Evolutionary conservation across 2,113 vertebrate genomes (phyloP), one percentile per base, ranked within the genome.

Genomic region (Pollachius pollachius): DNA sequence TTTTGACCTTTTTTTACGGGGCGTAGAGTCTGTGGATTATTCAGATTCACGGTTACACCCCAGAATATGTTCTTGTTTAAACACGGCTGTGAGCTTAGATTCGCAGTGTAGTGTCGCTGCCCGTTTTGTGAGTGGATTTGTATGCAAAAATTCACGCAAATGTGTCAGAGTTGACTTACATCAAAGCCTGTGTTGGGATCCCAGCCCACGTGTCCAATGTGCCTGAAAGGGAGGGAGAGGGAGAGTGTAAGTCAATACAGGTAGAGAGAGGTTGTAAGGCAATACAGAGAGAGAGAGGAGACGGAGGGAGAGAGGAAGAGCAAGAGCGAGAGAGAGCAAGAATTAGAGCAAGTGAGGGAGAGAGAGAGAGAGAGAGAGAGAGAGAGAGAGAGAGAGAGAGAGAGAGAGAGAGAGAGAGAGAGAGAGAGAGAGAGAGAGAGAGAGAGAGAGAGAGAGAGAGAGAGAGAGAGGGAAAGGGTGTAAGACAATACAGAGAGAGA

Each of bases 141-240:
- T 7, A 7, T 34, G 30, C 30, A 27, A 27, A 27, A 3, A 4
- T 27, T 27, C 27, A 11, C 37, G 9, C 37, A 2, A 9, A 48
- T 9, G 41, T 48, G 21, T 30, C 11, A 62, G 27, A 41, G 13
- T 71, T 18, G 80, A 94, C 96, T 98, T 92, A 99, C 97, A 89
- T 99, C 97, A 93, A 99, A 99, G 76, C 97, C 97, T 68, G 97
- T 99, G 86, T 98, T 99, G 78, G 97, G 97, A 92, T 99, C 96
- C 97, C 97, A 99, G 75, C 97, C 97, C 75, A 99, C 96, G 78
- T 99, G 97, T 66, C 96, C 96, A 81, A 99, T 93, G 74, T 99
- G 97, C 77, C 97, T 99, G 76, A 62, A 64, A 67, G 63, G 16
- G 62, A 64, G 41, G 41, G 6, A 48, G 41, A 48, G 41, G 12